Evolutionary conservation across 2,113 vertebrate genomes (phyloP).

Genomic region (Anser cygnoides): DNA sequence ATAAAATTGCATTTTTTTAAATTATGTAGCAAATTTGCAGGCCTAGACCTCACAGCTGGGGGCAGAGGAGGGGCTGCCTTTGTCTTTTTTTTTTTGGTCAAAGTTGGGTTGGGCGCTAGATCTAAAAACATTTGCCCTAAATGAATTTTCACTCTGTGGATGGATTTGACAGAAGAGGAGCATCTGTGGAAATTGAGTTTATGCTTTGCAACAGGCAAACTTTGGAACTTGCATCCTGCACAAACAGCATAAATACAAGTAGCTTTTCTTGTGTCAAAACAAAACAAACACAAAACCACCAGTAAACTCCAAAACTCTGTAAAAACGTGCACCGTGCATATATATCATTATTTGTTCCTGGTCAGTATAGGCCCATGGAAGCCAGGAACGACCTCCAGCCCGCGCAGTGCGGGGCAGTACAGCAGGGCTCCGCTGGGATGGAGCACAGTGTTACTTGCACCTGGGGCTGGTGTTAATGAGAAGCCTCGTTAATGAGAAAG

Average conservation of each 20-base stretch:
- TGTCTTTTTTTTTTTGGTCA: neutral
- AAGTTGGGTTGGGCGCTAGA: neutral
- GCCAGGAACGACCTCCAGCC: neutral
- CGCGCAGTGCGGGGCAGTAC: rapidly evolving
- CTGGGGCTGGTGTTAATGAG: neutral
- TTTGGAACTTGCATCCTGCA: neutral
- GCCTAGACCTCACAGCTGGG: constrained; percentile 17
- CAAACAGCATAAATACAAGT: neutral
- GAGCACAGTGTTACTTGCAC: too few species aligned
- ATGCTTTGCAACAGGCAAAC: neutral
- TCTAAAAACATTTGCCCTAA: neutral
- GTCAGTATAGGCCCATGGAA: neutral
- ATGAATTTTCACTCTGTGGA: neutral
- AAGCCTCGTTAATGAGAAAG: rapidly evolving
- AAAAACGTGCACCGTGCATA: neutral
- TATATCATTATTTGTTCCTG: neutral
- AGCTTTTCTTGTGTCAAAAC: neutral
- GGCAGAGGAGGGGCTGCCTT: constrained; percentile 12
- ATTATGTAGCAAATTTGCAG: neutral
- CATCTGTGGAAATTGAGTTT: neutral
- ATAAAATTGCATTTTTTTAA: neutral
- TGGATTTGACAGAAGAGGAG: neutral
- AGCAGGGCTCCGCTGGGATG: neutral
- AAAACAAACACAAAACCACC: neutral
- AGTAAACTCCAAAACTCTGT: neutral